Conservation (phyloP, 2,888 invertebrate genomes). For the Urechis unicinctus region DNA sequence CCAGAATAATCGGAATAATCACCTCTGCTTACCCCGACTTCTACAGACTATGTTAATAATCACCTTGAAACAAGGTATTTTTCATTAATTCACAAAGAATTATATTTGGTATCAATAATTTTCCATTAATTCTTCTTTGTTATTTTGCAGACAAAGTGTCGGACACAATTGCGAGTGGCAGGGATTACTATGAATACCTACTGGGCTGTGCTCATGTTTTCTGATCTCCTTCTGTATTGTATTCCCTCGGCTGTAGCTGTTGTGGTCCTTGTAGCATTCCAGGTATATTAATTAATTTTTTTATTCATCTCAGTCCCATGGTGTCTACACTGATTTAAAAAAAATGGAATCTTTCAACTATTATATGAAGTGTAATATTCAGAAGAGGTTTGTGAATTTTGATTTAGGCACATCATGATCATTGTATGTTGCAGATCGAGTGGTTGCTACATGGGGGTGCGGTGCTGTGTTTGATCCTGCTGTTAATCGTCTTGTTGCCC, state of each 20-base stretch:
- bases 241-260: conserved; percentile 56
- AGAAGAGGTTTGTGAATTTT: no score
- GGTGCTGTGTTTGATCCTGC: conserved; percentile 28
- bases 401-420: no score
- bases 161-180: conserved; percentile 75
- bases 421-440: conserved; percentile 25
- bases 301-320: not conserved
- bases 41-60: no score
- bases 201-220: conserved; percentile 29
- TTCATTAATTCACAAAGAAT: no score
- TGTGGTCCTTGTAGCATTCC: conserved; percentile 56
- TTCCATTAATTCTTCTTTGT: no score
- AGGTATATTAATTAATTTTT: conserved; percentile 23
- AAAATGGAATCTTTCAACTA: no score
- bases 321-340: no score
- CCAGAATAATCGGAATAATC: no score
- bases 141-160: conserved; percentile 65
- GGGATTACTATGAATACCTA: conserved; percentile 56
- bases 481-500: conserved; percentile 62
- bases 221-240: conserved; percentile 27
- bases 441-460: conserved; percentile 32
- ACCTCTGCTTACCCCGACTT: no score
- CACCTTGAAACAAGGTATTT: no score
- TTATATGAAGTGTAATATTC: no score
- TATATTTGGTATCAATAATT: no score